phyloP scores from a whole-genome alignment of 2,113 vertebrate species.

The Potamarius usumacintae region DNA sequence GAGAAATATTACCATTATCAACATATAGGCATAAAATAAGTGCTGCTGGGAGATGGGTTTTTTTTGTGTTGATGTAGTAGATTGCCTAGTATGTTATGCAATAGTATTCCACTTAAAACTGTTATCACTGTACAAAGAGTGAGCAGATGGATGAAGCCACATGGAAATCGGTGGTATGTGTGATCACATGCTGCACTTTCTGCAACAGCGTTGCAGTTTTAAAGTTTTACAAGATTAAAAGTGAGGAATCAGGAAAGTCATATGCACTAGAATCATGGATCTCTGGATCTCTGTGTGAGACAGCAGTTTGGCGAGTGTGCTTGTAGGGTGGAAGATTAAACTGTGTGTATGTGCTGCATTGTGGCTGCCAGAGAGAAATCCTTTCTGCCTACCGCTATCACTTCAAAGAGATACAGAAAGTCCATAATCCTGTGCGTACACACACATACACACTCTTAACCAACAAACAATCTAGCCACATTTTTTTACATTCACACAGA shows the following conservation, averaged over 20 bases:
- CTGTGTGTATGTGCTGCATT: slow-evolving; percentile 81
- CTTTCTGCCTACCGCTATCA: slow-evolving; percentile 74
- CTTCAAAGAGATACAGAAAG: slow-evolving; percentile 76
- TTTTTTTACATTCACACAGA: slow-evolving; percentile 65
- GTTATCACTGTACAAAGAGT: not conserved
- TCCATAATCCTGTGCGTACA: slow-evolving; percentile 75
- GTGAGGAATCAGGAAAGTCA: slow-evolving; percentile 54
- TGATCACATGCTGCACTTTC: slow-evolving; percentile 35
- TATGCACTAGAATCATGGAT: slow-evolving; percentile 32
- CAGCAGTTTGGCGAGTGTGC: slow-evolving; percentile 75
- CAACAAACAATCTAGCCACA: slow-evolving; percentile 76
- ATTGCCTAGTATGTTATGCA: not conserved
- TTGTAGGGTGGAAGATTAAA: slow-evolving; percentile 81
- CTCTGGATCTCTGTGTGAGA: slow-evolving; percentile 67
- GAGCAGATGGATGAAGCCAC: not conserved
- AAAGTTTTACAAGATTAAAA: slow-evolving; percentile 33
- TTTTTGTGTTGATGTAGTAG: not conserved
- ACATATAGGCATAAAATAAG: too few species aligned
- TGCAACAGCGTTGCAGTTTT: slow-evolving; percentile 7
- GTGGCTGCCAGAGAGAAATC: slow-evolving; percentile 78
- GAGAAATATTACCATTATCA: too few species aligned
- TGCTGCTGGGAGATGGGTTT: too few species aligned
- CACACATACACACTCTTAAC: slow-evolving; percentile 71
- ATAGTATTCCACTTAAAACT: not conserved
- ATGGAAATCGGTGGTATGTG: not conserved